Base-by-base conservation (phyloP, 2,888 invertebrate genomes). In the Spodoptera littoralis region DNA sequence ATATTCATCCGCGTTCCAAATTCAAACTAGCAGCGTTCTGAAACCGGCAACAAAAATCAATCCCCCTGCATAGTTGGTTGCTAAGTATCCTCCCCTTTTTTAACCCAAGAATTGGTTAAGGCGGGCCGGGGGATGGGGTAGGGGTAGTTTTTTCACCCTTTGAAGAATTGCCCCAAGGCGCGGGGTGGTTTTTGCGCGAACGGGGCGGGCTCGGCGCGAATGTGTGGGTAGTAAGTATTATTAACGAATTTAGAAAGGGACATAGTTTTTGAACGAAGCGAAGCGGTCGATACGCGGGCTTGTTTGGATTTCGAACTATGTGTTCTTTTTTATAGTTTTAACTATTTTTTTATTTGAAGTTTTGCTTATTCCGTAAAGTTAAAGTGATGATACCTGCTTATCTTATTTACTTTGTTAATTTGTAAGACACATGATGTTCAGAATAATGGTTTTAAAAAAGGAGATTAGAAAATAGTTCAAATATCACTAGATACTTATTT, bases 91-190 rank as follows among this genome's bases (percentile, higher is more conserved):
- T 88, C 93, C 94, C 94, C 92, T 92, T 94, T 94, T 94, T 93
- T 92, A 91, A 88, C 93, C 93, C 92, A 93, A 94, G 94, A 94
- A 92, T 91, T 88, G 89, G 78, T 90, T 90, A 93, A 93, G 94
- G 93, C 92, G 93, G 92, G 89, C 84, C 80, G 76, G 68, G 78
- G 83, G 80, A 75, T 86, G 84, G 82, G 83, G 82, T 63, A 74
- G 75, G 73, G 78, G 70, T 66, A 90, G 89, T 94, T 94, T 94
- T 94, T 94, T 92, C 93, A 90, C 94, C 94, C 93, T 93, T 93
- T 93, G 93, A 94, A 94, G 93, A 94, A 94, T 93, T 92, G 92
- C 92, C 92, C 92, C 87, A 92, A 92, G 92, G 92, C 92, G 87
- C 85, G 88, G 87, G 91, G 92, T 81, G 87, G 89, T 86, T 86